These are phyloP conservation scores for Cephus sareptanus DNA, from an alignment of 2,888 invertebrate genomes.

Conservation along the genomic window DNA sequence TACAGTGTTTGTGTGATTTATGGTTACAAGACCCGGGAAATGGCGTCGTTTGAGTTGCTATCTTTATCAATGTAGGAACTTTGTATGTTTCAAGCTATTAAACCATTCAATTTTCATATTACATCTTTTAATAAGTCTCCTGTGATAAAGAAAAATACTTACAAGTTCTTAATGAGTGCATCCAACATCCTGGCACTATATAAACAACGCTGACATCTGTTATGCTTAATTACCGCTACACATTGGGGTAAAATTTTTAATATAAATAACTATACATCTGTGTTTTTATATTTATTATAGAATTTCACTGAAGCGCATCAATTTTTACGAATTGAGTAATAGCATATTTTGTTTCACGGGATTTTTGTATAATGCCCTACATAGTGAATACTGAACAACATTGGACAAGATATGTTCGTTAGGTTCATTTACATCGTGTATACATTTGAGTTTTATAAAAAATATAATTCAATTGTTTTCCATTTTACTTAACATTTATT, in stretches of 20 bases:
- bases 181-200: not conserved
- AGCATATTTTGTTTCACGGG: not conserved
- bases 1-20: not conserved
- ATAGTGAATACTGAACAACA: too few relatives aligned
- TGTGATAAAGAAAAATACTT: not conserved
- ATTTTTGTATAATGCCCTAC: too few relatives aligned
- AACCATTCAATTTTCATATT: not conserved
- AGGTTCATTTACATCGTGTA: not conserved
- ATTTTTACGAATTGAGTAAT: not conserved
- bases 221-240: not conserved
- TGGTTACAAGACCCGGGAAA: not conserved
- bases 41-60: not conserved
- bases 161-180: not conserved
- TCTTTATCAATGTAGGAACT: not conserved
- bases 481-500: not conserved
- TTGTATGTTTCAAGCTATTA: not conserved
- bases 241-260: not conserved
- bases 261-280: not conserved
- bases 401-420: too few relatives aligned
- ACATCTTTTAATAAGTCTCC: not conserved
- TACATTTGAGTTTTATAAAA: not conserved
- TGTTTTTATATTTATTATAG: not conserved
- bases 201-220: not conserved
- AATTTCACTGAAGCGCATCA: not conserved
- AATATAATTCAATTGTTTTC: not conserved